Conservation (phyloP, 2,888 invertebrate species). For the Morpho helenor region DNA sequence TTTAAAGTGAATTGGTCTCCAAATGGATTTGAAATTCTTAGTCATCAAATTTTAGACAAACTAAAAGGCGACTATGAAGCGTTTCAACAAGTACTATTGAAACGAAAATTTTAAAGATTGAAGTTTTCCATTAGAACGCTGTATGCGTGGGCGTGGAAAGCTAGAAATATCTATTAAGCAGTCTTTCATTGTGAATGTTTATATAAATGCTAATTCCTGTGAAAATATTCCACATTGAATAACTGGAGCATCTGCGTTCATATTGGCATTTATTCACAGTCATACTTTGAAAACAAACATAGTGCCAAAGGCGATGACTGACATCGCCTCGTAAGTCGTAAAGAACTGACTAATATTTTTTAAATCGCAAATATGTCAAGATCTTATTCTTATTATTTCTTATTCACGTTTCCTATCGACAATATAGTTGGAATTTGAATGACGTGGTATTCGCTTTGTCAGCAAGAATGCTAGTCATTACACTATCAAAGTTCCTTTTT, state of each 20-base stretch:
- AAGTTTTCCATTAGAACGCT: no score
- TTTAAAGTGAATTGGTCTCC: no score
- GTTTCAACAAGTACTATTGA: no score
- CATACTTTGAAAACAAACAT: constrained; percentile 28
- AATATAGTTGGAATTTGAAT: constrained; percentile 17
- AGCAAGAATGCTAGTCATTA: constrained; percentile 14
- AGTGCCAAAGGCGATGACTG: constrained; percentile 15
- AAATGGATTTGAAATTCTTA: no score
- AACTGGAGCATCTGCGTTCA: constrained; percentile 20
- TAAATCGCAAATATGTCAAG: constrained; percentile 10
- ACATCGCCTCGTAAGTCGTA: constrained; percentile 8
- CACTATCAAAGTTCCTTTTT: constrained; percentile 20
- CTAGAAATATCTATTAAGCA: constrained; percentile 11
- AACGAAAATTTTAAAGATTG: no score
- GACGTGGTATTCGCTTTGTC: constrained; percentile 12
- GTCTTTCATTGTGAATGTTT: constrained; percentile 19
- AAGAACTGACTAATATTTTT: constrained; percentile 19
- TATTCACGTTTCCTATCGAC: constrained; percentile 17
- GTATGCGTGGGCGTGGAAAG: neutral
- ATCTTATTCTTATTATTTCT: no score
- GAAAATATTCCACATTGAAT: constrained; percentile 23
- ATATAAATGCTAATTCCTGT: constrained; percentile 17
- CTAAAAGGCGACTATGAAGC: no score
- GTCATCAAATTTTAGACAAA: no score
- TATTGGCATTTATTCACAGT: constrained; percentile 27